Conservation (phyloP, 2,113 vertebrate genomes). For the Oophaga pumilio region DNA sequence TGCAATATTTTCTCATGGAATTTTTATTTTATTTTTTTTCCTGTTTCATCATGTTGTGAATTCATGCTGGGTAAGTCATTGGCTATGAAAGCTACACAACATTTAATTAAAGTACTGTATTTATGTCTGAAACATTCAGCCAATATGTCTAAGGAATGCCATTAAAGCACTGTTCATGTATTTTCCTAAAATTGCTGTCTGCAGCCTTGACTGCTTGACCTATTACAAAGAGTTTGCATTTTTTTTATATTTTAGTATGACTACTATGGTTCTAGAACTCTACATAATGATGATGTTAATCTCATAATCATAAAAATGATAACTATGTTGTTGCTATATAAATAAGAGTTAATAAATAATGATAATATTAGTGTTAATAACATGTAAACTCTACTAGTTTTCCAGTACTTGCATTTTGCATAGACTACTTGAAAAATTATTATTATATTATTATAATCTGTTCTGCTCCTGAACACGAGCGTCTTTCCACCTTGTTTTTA, state of each 20-base stretch:
- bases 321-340: neutral
- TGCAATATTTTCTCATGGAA: neutral
- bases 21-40: neutral
- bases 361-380: too few relatives aligned
- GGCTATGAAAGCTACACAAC: constrained; percentile 6
- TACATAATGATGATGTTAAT: neutral
- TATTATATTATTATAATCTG: too few relatives aligned
- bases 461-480: too few relatives aligned
- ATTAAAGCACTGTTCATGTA: neutral
- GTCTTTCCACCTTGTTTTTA: too few relatives aligned
- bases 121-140: constrained; percentile 16
- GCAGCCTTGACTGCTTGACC: constrained; percentile 7
- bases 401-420: too few relatives aligned
- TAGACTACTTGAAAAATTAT: too few relatives aligned
- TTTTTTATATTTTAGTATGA: neutral
- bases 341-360: too few relatives aligned
- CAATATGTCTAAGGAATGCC: neutral
- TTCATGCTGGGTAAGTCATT: constrained; percentile 8
- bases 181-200: constrained; percentile 18
- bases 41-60: neutral
- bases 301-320: neutral
- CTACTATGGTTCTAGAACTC: neutral
- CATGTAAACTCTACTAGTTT: too few relatives aligned
- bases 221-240: constrained; percentile 14
- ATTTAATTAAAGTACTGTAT: constrained; percentile 25